A percentile compares a stretch with the other conserved stretches of the same genome.
Conservation (phyloP, 2,888 invertebrate genomes). For the Amiota communis region DNA sequence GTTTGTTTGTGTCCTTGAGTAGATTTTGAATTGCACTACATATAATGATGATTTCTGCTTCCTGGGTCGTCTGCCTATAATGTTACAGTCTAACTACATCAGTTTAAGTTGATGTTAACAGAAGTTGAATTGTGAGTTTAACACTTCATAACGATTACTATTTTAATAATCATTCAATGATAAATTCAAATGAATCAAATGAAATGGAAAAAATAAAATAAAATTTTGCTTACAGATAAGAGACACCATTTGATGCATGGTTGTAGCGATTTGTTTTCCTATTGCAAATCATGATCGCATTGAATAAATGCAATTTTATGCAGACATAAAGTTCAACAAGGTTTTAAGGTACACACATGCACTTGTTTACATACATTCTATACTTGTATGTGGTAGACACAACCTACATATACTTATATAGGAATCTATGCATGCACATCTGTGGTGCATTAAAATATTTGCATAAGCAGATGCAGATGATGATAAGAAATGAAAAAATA, state of each 20-base stretch:
- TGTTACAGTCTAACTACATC: neutral
- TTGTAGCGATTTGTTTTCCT: neutral
- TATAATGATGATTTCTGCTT: neutral
- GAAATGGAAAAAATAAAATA: neutral
- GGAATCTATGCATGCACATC: neutral
- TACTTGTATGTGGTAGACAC: neutral
- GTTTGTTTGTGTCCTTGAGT: too few relatives aligned
- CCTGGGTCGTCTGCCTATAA: neutral
- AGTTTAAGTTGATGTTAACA: conserved; percentile 61
- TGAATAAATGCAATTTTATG: conserved; percentile 10
- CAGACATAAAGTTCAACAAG: conserved; percentile 18
- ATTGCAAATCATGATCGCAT: neutral
- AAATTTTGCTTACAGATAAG: neutral
- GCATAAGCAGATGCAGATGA: neutral
- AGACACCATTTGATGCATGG: too few relatives aligned
- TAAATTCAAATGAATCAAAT: neutral
- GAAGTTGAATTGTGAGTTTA: conserved; percentile 67
- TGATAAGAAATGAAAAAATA: conserved; percentile 1
- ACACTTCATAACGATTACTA: conserved; percentile 65
- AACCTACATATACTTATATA: too few relatives aligned
- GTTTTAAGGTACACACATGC: neutral
- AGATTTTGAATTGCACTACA: too few relatives aligned
- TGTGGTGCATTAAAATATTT: conserved; percentile 27
- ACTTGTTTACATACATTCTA: neutral
- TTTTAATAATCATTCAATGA: conserved; percentile 2